phyloP scores from a whole-genome alignment of 2,113 vertebrate genomes.

The Acrocephalus arundinaceus region DNA sequence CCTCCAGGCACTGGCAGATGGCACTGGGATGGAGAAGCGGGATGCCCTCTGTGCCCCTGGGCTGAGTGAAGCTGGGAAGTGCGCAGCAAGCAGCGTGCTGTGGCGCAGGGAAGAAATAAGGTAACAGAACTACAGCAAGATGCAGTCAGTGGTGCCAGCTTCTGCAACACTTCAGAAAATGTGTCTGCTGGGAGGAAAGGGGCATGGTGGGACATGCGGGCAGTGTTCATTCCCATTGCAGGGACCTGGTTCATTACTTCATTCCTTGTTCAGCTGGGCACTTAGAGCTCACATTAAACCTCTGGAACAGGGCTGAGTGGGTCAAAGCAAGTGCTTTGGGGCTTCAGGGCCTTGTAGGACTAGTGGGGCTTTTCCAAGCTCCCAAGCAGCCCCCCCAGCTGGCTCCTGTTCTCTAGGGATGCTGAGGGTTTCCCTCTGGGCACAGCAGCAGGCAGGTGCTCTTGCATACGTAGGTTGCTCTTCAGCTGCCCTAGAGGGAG shows the following conservation, averaged over 20 bases:
- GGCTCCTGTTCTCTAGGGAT: accelerated
- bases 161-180: neutral
- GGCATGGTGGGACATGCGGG: neutral
- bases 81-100: neutral
- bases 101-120: neutral
- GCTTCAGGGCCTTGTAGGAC: neutral
- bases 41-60: neutral
- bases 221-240: neutral
- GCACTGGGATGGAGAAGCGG: accelerated
- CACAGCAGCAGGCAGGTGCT: neutral
- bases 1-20: neutral
- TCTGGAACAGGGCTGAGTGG: accelerated
- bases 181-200: neutral
- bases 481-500: constrained; percentile 21
- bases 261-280: neutral
- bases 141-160: neutral
- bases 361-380: neutral
- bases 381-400: neutral
- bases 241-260: neutral
- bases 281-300: neutral
- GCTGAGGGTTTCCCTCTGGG: constrained; percentile 15
- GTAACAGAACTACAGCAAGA: neutral
- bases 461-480: neutral
- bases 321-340: neutral
- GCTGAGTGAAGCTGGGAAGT: neutral